Conservation (phyloP, 2,797 vertebrate genomes). For the Acanthurus leucopareius region DNA sequence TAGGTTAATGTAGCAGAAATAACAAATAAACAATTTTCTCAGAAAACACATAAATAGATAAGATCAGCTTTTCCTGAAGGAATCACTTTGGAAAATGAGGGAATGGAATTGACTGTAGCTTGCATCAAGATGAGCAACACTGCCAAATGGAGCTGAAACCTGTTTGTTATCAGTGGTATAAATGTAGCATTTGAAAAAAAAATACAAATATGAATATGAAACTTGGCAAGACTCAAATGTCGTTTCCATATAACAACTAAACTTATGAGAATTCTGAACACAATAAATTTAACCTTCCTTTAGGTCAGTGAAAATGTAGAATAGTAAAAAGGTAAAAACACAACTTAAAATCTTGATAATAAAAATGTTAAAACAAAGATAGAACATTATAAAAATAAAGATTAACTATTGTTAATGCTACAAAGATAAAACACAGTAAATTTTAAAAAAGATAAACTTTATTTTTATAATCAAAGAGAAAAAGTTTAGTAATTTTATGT, state of each 20-base stretch:
- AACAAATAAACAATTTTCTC: slow-evolving; percentile 75
- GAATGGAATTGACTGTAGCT: slow-evolving; percentile 61
- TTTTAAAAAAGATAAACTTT: background rate
- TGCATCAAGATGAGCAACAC: slow-evolving; percentile 55
- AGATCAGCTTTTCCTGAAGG: slow-evolving; percentile 71
- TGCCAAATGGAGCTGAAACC: slow-evolving; percentile 1
- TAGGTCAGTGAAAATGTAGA: background rate
- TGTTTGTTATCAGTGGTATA: slow-evolving; percentile 23
- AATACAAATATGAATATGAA: background rate
- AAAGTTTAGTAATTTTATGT: background rate
- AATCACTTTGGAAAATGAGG: slow-evolving; percentile 69
- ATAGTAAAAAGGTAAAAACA: too few species aligned
- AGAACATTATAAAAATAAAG: background rate
- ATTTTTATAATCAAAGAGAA: background rate
- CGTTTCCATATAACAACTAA: slow-evolving; percentile 1
- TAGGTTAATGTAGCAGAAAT: slow-evolving; percentile 14
- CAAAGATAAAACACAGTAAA: background rate
- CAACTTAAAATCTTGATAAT: background rate
- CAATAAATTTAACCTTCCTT: background rate
- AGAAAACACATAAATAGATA: slow-evolving; percentile 67
- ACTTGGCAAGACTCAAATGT: background rate
- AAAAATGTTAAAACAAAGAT: background rate
- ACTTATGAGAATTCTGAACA: background rate
- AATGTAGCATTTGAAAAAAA: background rate
- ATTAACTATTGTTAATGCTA: background rate